These are phyloP conservation scores for Anseranas semipalmata DNA, from an alignment of 2,113 vertebrate genomes.

Conservation along the genomic window DNA sequence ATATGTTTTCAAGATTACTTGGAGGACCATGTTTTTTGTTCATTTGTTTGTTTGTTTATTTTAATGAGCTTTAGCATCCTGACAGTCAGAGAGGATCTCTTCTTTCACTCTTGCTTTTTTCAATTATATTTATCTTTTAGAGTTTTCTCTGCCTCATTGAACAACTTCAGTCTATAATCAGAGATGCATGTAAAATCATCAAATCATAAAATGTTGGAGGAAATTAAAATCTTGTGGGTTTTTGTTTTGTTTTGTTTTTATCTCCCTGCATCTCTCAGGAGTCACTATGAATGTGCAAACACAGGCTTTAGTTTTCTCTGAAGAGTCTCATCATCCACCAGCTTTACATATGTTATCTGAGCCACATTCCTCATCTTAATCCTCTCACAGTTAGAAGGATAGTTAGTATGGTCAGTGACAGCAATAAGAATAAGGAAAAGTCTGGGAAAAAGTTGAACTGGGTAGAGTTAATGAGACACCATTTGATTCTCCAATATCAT, in stretches of 20 bases:
- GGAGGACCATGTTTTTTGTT: not conserved
- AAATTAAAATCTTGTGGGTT: not conserved
- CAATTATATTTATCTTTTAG: not conserved
- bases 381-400: not conserved
- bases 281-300: not conserved
- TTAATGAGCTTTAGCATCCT: not conserved
- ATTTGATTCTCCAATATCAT: not conserved
- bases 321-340: not conserved
- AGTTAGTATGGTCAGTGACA: not conserved
- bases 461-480: not conserved
- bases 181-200: not conserved
- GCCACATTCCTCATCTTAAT: not conserved
- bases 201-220: not conserved
- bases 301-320: not conserved
- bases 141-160: not conserved
- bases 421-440: not conserved
- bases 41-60: not conserved
- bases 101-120: not conserved
- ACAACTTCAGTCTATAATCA: not conserved
- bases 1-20: not conserved
- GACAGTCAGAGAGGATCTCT: not conserved
- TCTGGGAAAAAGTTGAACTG: not conserved
- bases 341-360: not conserved
- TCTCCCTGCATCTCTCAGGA: not conserved
- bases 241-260: accelerated